These are phyloP conservation scores for Oasisia sp. DNA, from an alignment of 2,888 invertebrate genomes.

Conservation along the genomic window DNA sequence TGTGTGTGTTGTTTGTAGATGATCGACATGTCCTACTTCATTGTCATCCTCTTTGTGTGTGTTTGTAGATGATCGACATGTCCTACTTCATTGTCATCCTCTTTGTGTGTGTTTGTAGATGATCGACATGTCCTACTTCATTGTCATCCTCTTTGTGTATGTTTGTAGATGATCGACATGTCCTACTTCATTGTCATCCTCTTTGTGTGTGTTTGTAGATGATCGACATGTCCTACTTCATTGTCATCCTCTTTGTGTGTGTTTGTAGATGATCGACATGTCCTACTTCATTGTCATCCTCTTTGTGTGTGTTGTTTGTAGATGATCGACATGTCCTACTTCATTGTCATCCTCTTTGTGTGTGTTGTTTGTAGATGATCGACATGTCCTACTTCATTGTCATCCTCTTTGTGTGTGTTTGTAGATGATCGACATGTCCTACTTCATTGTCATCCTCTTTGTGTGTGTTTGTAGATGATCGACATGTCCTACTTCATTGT, in stretches of 20 bases:
- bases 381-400: constrained; percentile 63
- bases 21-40: constrained; percentile 61
- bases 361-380: constrained; percentile 61
- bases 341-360: constrained; percentile 63
- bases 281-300: constrained; percentile 62
- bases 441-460: constrained; percentile 62
- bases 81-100: constrained; percentile 62
- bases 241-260: constrained; percentile 63
- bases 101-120: constrained; percentile 63
- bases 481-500: constrained; percentile 63
- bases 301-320: constrained; percentile 62
- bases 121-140: constrained; percentile 61
- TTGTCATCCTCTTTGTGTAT: constrained; percentile 63
- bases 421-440: constrained; percentile 61
- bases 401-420: constrained; percentile 63
- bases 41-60: constrained; percentile 63
- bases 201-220: constrained; percentile 63
- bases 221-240: constrained; percentile 61
- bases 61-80: constrained; percentile 61
- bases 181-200: constrained; percentile 62
- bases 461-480: constrained; percentile 62
- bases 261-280: constrained; percentile 61
- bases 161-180: constrained; percentile 61
- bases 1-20: constrained; percentile 63
- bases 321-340: constrained; percentile 62